These are phyloP conservation scores for Gnathonemus echidnorhynchus DNA, from an alignment of 2,113 vertebrate species.

Conservation along the genomic window DNA sequence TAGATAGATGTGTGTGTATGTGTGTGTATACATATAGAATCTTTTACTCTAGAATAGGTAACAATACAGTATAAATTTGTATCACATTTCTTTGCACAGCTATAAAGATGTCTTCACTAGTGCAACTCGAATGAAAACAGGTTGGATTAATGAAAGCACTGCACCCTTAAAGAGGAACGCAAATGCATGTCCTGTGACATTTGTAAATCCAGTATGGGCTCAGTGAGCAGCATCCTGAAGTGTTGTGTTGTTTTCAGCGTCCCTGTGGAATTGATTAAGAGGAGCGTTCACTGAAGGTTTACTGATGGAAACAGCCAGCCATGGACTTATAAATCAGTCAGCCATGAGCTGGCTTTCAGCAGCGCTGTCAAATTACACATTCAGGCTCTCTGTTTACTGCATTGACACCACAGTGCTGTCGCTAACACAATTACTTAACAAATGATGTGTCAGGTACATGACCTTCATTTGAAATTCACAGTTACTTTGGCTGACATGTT, in stretches of 20 bases:
- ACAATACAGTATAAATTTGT: not conserved
- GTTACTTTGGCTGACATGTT: not conserved
- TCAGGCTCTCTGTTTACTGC: not conserved
- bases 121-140: not conserved
- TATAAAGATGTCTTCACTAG: not conserved
- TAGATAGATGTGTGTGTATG: not conserved
- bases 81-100: not conserved
- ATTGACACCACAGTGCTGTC: not conserved
- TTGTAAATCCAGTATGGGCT: not conserved
- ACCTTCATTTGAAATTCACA: not conserved
- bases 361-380: not conserved
- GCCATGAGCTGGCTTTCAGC: not conserved
- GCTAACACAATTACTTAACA: not conserved
- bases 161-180: not conserved
- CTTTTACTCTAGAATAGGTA: not conserved
- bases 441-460: not conserved
- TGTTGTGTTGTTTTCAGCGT: not conserved
- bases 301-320: not conserved
- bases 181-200: not conserved
- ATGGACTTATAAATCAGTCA: slow-evolving; percentile 1
- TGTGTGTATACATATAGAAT: not conserved
- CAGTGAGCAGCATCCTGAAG: not conserved
- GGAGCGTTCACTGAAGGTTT: not conserved
- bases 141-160: not conserved
- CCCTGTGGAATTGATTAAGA: not conserved